Evolutionary conservation across 2,888 invertebrate species (phyloP), one percentile per base, ranked within the genome.

Genomic region (Clanis bilineata): DNA sequence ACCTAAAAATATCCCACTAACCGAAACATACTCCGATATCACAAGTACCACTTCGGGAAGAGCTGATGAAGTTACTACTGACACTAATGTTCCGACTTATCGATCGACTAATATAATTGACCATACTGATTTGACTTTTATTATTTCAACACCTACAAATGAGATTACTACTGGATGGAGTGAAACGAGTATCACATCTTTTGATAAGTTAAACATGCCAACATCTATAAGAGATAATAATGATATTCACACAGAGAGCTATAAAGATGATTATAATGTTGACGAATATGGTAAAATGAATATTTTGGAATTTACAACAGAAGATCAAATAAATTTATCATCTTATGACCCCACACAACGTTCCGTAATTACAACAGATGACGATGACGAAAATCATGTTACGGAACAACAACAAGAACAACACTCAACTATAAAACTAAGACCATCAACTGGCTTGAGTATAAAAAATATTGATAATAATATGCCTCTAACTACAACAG

Each of bases 1-100:
- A 81, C 83, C 86, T 87, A 88, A 85, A 86, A 79, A 82, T 88
- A 69, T 86, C 84, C 84, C 85, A 91, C 88, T 92, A 91, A 90
- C 89, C 71, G 90, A 90, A 85, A 86, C 80, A 77, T 72, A 82
- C 83, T 77, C 76, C 76, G 80, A 85, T 73, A 76, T 70, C 68
- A 76, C 76, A 59, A 82, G 82, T 68, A 79, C 80, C 58, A 76
- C 79, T 62, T 66, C 73, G 73, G 82, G 71, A 77, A 75, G 71
- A 73, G 75, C 74, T 67, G 78, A 65, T 63, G 75, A 79, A 70
- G 70, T 70, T 65, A 72, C 71, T 62, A 72, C 74, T 69, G 78
- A 81, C 62, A 66, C 64, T 57, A 80, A 74, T 62, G 57, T 67
- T 62, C 56, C 64, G 51, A 73, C 76, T 67, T 73, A 61, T 54